Evolutionary conservation across 2,888 invertebrate species (phyloP).

Genomic region (Leptogaster cylindrica): DNA sequence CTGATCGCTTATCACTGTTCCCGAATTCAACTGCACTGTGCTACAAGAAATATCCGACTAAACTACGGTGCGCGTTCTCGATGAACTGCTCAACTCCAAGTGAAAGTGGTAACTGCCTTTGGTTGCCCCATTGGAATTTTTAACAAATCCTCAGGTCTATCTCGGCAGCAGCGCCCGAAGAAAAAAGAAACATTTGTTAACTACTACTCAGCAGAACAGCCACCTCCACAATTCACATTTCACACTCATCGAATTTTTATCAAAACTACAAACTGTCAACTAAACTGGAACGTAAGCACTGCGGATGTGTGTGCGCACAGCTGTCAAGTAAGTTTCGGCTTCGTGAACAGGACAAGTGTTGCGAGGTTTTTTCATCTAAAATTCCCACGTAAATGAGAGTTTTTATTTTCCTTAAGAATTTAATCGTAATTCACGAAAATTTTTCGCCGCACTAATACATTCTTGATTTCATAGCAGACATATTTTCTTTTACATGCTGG

Average conservation of each 20-base stretch:
- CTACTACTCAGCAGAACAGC: background rate
- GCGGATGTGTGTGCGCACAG: background rate
- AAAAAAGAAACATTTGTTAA: conserved; percentile 12
- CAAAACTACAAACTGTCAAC: background rate
- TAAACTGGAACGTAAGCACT: background rate
- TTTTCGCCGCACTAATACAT: too few species aligned
- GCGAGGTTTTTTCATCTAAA: background rate
- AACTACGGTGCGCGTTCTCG: conserved; percentile 1
- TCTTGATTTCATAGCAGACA: too few species aligned
- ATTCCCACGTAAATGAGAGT: too few species aligned
- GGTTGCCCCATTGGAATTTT: conserved; percentile 35
- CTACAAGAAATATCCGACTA: conserved; percentile 6
- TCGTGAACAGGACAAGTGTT: background rate
- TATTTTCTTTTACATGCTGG: too few species aligned
- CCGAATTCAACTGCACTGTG: conserved; percentile 12
- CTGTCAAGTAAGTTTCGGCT: conserved; percentile 2
- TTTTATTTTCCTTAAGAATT: too few species aligned
- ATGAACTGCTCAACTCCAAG: conserved; percentile 47
- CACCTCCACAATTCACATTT: background rate
- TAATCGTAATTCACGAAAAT: too few species aligned
- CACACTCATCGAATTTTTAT: background rate
- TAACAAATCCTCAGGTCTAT: conserved; percentile 8
- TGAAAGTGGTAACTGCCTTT: conserved; percentile 49
- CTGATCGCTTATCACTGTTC: background rate
- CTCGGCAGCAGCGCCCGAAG: background rate